A percentile compares a stretch with the other conserved stretches of the same genome.
phyloP scores from a whole-genome alignment of 2,113 vertebrate species.

The Cephalopholis sonnerati region DNA sequence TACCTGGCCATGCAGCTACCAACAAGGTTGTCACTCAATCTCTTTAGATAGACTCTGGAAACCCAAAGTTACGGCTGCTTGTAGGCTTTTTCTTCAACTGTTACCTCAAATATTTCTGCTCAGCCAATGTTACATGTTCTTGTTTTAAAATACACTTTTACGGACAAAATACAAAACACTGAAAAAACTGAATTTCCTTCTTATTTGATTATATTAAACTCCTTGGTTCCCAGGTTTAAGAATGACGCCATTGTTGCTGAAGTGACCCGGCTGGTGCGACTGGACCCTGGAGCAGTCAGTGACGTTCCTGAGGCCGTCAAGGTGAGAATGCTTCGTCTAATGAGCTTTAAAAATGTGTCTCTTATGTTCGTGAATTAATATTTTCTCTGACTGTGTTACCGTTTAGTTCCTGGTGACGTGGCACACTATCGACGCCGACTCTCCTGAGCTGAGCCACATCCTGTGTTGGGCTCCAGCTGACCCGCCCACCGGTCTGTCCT shows the following conservation, averaged over 20 bases:
- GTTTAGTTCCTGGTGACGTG: constrained; percentile 95
- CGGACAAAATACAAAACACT: not conserved
- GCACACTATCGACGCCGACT: constrained; percentile 98
- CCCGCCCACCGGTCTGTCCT: constrained; percentile 96
- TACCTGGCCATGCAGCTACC: constrained; percentile 95
- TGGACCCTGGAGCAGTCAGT: constrained; percentile 96
- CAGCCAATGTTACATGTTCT: not conserved
- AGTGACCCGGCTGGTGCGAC: constrained; percentile 94
- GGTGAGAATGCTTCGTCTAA: constrained; percentile 72
- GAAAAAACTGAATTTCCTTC: too few relatives aligned
- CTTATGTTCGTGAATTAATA: not conserved
- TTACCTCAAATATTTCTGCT: too few relatives aligned
- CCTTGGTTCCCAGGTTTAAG: constrained; percentile 89
- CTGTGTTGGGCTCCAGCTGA: constrained; percentile 97
- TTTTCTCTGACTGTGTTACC: not conserved
- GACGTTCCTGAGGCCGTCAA: constrained; percentile 97
- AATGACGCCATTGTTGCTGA: constrained; percentile 97
- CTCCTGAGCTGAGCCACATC: constrained; percentile 96
- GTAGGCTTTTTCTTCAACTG: too few relatives aligned
- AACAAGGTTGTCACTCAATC: constrained; percentile 52
- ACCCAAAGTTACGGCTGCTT: too few relatives aligned
- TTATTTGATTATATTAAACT: not conserved
- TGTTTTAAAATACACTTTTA: not conserved
- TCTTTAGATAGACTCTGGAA: not conserved
- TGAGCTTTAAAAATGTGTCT: not conserved